Evolutionary conservation across 2,888 invertebrate species (phyloP).

Genomic region (Heteromurus nitidus): DNA sequence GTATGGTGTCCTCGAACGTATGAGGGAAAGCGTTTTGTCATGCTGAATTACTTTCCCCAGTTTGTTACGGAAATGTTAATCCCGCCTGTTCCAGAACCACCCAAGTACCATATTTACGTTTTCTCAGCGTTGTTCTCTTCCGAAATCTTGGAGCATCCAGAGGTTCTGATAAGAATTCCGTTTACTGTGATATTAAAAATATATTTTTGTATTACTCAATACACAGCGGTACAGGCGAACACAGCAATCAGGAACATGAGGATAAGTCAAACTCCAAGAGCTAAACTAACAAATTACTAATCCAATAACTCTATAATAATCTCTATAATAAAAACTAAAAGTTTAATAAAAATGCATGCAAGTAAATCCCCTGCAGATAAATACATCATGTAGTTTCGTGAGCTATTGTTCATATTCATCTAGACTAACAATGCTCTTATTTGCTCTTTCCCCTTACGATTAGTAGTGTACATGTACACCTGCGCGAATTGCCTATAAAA

Average conservation of each 20-base stretch:
- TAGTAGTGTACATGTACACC: too few relatives aligned
- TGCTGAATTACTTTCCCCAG: constrained; percentile 72
- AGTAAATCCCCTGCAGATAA: too few relatives aligned
- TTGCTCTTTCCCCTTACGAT: too few relatives aligned
- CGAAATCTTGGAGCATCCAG: constrained; percentile 59
- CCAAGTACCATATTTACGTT: constrained; percentile 69
- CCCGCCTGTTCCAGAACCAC: constrained; percentile 46
- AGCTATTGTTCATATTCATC: too few relatives aligned
- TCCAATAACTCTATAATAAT: too few relatives aligned
- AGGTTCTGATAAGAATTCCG: constrained; percentile 52
- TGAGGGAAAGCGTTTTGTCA: constrained; percentile 70
- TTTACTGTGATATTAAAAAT: constrained; percentile 1
- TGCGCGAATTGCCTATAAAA: too few relatives aligned
- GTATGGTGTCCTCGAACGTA: constrained; percentile 72
- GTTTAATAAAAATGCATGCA: too few relatives aligned
- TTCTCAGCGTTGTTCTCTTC: constrained; percentile 64
- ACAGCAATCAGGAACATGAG: constrained; percentile 27
- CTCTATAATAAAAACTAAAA: too few relatives aligned
- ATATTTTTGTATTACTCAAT: constrained; percentile 21
- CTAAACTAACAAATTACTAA: too few relatives aligned
- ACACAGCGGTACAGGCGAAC: constrained; percentile 40
- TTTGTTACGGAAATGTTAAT: constrained; percentile 71
- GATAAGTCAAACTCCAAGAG: constrained; percentile 4
- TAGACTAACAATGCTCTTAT: too few relatives aligned
- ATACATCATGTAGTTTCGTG: too few relatives aligned